Conservation (phyloP, 2,888 invertebrate species). For the Epiblema foenella region DNA sequence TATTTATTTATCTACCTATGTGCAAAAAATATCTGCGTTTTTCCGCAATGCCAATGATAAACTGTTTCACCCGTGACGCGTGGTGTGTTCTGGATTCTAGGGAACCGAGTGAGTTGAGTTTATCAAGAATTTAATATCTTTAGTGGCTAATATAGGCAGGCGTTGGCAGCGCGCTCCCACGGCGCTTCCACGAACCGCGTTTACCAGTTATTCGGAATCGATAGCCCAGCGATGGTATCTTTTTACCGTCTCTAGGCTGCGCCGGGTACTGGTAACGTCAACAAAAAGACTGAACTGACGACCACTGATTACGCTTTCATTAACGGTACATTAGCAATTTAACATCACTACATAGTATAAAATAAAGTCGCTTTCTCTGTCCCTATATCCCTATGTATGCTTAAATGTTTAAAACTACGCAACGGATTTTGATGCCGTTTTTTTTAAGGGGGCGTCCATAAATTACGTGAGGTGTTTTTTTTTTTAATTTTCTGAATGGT, state of each 20-base stretch:
- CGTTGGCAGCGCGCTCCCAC: neutral
- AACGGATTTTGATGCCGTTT: too few relatives aligned
- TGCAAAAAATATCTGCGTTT: too few relatives aligned
- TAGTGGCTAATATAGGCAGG: neutral
- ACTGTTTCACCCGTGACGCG: neutral
- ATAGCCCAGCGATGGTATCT: constrained; percentile 6
- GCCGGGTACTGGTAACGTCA: neutral
- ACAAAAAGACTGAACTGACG: neutral
- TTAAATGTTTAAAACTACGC: too few relatives aligned
- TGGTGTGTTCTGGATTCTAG: neutral
- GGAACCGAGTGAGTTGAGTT: neutral
- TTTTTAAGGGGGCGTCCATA: too few relatives aligned
- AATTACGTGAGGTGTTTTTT: too few relatives aligned
- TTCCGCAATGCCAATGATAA: neutral
- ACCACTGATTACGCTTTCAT: constrained; percentile 16
- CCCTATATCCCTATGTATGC: too few relatives aligned
- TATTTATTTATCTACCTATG: too few relatives aligned
- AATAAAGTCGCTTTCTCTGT: too few relatives aligned
- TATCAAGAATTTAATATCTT: neutral
- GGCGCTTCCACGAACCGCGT: constrained; percentile 7
- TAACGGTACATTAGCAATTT: constrained; percentile 17
- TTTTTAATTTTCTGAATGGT: too few relatives aligned
- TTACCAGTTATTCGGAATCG: constrained; percentile 1
- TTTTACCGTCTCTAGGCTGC: neutral
- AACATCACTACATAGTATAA: too few relatives aligned